A percentile compares a stretch with the other conserved stretches of the same genome.
These are phyloP conservation scores for Stomorhina lunata DNA, from an alignment of 2,888 invertebrate genomes.

Conservation along the genomic window DNA sequence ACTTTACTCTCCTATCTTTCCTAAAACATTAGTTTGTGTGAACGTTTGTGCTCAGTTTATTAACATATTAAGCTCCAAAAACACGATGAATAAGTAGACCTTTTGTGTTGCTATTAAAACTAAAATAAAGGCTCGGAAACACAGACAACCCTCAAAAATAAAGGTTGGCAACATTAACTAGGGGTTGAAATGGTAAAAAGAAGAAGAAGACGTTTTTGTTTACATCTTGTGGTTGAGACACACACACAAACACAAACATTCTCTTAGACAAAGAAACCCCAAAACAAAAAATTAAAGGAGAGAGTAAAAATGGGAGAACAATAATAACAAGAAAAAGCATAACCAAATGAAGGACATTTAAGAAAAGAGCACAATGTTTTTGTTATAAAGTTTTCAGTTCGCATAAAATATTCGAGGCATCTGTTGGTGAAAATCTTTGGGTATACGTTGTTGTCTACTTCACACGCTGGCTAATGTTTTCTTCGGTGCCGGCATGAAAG, in stretches of 20 bases:
- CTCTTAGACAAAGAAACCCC: constrained; percentile 32
- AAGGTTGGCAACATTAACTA: not conserved
- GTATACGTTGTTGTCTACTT: not conserved
- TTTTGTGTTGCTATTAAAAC: not conserved
- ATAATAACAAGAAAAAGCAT: not conserved
- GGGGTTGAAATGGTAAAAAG: constrained; percentile 30
- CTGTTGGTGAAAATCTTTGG: constrained; percentile 43
- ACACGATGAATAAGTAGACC: not conserved
- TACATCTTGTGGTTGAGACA: not conserved
- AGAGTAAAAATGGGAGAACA: constrained; percentile 7
- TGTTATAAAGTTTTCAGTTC: constrained; percentile 42
- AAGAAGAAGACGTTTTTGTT: constrained; percentile 22
- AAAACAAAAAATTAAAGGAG: not conserved
- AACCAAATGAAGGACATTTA: constrained; percentile 35
- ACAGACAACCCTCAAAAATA: constrained; percentile 46
- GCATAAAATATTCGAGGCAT: constrained; percentile 52
- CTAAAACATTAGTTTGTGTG: not conserved
- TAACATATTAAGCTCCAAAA: constrained; percentile 33
- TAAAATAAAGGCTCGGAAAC: not conserved
- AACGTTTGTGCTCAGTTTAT: constrained; percentile 30
- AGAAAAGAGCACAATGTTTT: constrained; percentile 6
- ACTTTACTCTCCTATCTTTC: not conserved
- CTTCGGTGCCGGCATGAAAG: constrained; percentile 11
- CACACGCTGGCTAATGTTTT: too few relatives aligned
- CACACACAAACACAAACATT: not conserved